Conservation (phyloP, 1,140 invertebrate species). For the Brachionus plicatilis region DNA sequence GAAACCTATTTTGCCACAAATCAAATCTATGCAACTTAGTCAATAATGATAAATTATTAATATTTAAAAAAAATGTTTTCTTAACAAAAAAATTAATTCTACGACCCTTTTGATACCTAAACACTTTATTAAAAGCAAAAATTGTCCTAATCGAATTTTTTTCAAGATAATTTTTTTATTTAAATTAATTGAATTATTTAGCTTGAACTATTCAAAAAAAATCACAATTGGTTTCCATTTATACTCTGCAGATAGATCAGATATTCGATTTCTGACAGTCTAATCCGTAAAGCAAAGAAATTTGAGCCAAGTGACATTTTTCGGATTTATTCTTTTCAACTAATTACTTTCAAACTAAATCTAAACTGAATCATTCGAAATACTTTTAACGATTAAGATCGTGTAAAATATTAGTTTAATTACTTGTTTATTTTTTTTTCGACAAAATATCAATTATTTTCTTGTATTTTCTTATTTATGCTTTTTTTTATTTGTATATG, state of each 20-base stretch:
- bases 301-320: constrained; percentile 13
- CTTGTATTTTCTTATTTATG: neutral
- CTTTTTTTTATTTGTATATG: neutral
- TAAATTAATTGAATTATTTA: neutral
- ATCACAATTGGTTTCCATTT: neutral
- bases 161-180: neutral
- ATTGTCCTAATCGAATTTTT: too few relatives aligned
- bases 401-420: neutral
- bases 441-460: neutral
- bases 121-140: too few relatives aligned
- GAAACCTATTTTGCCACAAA: neutral
- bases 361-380: neutral
- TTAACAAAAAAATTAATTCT: neutral
- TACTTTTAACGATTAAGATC: neutral
- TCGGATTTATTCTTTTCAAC: neutral
- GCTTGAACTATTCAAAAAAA: neutral
- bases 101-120: too few relatives aligned
- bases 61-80: neutral
- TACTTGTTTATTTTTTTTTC: neutral
- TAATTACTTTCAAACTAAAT: neutral
- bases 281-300: constrained; percentile 11
- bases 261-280: neutral
- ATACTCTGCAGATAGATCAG: neutral
- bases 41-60: neutral
- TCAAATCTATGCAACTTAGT: neutral